Base-by-base conservation (phyloP, 2,113 vertebrate genomes). In the Pithys albifrons region DNA sequence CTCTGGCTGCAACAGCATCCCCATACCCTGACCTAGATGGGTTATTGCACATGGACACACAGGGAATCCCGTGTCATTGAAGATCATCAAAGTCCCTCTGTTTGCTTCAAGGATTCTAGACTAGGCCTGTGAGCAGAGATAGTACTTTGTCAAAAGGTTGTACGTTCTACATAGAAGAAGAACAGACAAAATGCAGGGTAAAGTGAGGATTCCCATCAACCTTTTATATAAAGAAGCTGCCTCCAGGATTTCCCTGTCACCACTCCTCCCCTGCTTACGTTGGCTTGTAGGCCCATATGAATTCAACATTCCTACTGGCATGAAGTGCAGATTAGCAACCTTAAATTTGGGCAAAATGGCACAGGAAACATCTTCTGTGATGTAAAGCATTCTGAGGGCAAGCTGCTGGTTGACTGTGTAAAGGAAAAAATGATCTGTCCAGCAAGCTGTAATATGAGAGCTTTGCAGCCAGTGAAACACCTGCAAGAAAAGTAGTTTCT, bases 1-100 rank as follows among this genome's bases (percentile, higher is more conserved):
- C 37, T 41, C 0, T 4, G 14, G 45, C 3, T 58, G 33, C 24
- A 69, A 17, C 9, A 61, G 39, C n/a, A 12, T 5, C 1, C 2
- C 5, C 2, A 2, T 57, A 66, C 41, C n/a, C 37, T 48, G 66
- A 24, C 29, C n/a, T 55, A 37, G 48, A 7, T 24, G 20, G 29
- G 28, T 29, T 35, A 3, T 10, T 54, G 37, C 25, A 3, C 43
- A 7, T 0, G 4, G 18, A 31, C n/a, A n/a, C 19, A 8, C 52
- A 66, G 41, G 52, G 55, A 58, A 33, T 51, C 66, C 52, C 41
- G n/a, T 4, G 58, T n/a, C 65, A 1, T 0, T 48, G n/a, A n/a
- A 89, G 20, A 29, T 15, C n/a, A 22, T 41, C 35, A 12, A 19
- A 43, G 8, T 54, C 62, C 23, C 59, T 49, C 48, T 76, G 19